Conservation (phyloP, 2,888 invertebrate genomes). For the Cheilosia vulpina region DNA sequence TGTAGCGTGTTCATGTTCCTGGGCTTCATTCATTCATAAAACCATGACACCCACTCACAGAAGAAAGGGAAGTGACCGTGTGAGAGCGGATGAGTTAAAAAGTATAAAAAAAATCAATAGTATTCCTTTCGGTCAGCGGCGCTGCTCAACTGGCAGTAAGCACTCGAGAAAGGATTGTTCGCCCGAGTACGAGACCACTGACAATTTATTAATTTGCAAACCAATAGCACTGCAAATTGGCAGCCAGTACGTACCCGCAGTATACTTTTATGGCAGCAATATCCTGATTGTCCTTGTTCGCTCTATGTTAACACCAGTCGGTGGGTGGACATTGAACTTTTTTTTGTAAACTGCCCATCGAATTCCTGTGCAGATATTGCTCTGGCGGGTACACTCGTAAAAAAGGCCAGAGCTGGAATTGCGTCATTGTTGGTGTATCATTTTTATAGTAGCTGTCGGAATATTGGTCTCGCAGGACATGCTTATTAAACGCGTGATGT, state of each 20-base stretch:
- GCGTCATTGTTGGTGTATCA: constrained; percentile 55
- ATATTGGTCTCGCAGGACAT: constrained; percentile 42
- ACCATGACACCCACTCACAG: neutral
- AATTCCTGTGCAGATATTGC: constrained; percentile 8
- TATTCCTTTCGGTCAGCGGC: constrained; percentile 25
- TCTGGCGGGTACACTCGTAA: constrained; percentile 15
- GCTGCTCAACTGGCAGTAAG: neutral
- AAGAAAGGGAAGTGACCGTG: too few species aligned
- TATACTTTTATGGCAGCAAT: constrained; percentile 11
- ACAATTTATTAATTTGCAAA: constrained; percentile 42
- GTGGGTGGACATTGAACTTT: neutral
- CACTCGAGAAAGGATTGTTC: constrained; percentile 13
- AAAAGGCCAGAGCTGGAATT: constrained; percentile 23
- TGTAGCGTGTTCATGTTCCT: neutral
- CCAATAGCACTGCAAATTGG: constrained; percentile 29
- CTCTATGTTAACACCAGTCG: neutral
- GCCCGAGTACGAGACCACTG: constrained; percentile 6
- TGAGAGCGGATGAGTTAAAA: too few species aligned
- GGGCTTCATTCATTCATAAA: constrained; percentile 44
- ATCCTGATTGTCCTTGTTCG: neutral
- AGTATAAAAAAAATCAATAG: constrained; percentile 48
- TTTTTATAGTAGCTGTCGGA: constrained; percentile 13
- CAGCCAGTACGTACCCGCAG: constrained; percentile 2
- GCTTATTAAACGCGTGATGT: constrained; percentile 43
- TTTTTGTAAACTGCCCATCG: constrained; percentile 22